Evolutionary conservation across 2,113 vertebrate species (phyloP), one percentile per base, ranked within the genome.

Genomic region (Alces alces): DNA sequence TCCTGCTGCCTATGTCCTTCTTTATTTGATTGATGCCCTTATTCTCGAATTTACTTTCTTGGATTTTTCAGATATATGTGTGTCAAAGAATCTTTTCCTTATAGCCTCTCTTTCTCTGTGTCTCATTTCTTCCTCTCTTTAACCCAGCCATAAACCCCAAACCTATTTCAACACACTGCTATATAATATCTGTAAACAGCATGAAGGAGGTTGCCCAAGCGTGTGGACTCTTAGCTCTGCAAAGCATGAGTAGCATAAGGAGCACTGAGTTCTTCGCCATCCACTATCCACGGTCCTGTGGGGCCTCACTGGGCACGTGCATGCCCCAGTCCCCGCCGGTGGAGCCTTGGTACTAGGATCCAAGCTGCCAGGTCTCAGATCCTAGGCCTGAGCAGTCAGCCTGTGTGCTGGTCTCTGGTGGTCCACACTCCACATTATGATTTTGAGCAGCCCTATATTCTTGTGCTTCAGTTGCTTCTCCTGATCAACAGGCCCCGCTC

Each of bases 161-260:
- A 57, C 0, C 9, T 30, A 10, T 54, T 86, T 82, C 23, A 76
- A 33, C 55, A 30, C 64, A 57, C 30, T 64, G 61, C 50, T 47
- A 85, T 93, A 36, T 89, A 47, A 27, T 50, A 43, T 28, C 57
- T 12, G 27, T 79, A 58, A 66, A 93, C 50, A 19, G 45, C 0
- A 12, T 45, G 78, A 89, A 30, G 47, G 36, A 80, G n/a, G 61
- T 54, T 73, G 36, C 36, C 45, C 11, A 11, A 17, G 6, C 7
- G 1, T 6, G 14, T n/a, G 19, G 13, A 2, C 45, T 64, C 60
- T 33, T 33, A 64, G 43, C 39, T 52, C 28, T 58, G 10, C 0
- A 2, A 12, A 13, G 27, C 21, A 2, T 10, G 12, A 54, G 33
- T 21, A 16, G 50, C 9, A 0, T 57, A 52, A 0, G 2, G 7